Base-by-base conservation (phyloP, 1,140 invertebrate genomes). In the Proctacanthus coquilletti region DNA sequence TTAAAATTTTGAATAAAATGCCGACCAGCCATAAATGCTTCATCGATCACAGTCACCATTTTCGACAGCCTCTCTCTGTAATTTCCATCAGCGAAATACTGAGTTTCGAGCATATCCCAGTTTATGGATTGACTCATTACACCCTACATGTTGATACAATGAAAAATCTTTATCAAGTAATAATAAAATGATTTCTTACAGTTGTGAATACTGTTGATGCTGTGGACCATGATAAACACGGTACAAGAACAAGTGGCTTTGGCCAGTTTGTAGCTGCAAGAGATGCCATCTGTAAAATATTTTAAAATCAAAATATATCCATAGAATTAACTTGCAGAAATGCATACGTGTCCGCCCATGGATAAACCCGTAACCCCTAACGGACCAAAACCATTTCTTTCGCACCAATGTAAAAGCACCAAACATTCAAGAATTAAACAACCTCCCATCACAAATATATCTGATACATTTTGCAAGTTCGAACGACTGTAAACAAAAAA, bases 371-470 rank as follows among this genome's bases (percentile, higher is more conserved):
- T 91, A 6, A 97, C 69, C 33, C 88, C 91, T 4, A 97, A 65
- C 1, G 94, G 93, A 9, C 87, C 87, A 55, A 81, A 84, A 15
- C 81, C 80, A 53, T 85, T 71, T 35, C 74, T 67, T 61, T 92
- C 83, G 53, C 86, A 91, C 91, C 91, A 98, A 63, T 92, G 79
- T 31, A 98, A 72, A 34, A 98, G 66, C 17, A 84, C 91, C 38
- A 94, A 64, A 6, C 84, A 84, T 65, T 99, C 95, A 42, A 96
- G 67, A 27, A 98, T 88, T 32, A 98, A 65, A 58, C 91, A 91
- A 18, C 87, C 93, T 38, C 95, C 95, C 95, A 99, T 98, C 34
- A 98, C 86, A 73, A 98, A 97, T 51, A 99, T 84, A 63, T 99
- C 95, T 31, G 84, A 89, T 0, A 98, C 93, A 69, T 97, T 89